Conservation (phyloP, 2,113 vertebrate genomes). For the Theristicus caerulescens region DNA sequence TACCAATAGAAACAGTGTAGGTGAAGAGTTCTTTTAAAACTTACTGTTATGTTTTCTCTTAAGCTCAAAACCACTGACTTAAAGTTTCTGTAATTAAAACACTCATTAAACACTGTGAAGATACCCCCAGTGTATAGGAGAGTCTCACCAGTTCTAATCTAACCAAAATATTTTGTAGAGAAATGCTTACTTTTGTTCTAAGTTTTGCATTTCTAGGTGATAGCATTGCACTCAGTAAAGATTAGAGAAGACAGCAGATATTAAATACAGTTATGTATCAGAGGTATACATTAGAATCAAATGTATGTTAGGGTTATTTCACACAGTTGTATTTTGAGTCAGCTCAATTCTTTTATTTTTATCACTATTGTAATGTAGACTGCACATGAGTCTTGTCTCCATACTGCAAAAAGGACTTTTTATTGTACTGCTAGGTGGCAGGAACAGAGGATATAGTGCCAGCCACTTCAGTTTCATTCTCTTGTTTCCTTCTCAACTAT, state of each 20-base stretch:
- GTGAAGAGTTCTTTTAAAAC: neutral
- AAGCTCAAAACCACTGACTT: neutral
- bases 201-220: neutral
- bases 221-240: neutral
- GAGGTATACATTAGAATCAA: neutral
- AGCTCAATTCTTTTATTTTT: neutral
- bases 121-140: neutral
- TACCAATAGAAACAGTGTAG: neutral
- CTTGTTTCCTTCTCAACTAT: neutral
- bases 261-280: neutral
- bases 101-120: neutral
- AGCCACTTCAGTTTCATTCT: neutral
- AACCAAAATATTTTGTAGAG: conserved; percentile 26
- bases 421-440: neutral
- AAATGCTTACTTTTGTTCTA: neutral
- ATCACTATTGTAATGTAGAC: neutral
- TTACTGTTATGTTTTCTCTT: neutral
- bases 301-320: neutral
- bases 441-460: neutral
- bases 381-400: neutral
- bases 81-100: conserved; percentile 11
- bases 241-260: neutral
- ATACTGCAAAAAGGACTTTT: neutral
- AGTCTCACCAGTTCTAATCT: neutral
- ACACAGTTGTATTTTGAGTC: neutral